A percentile compares a stretch with the other conserved stretches of the same genome.
Evolutionary conservation across 2,113 vertebrate genomes (phyloP).

Genomic region (Nerophis lumbriciformis): DNA sequence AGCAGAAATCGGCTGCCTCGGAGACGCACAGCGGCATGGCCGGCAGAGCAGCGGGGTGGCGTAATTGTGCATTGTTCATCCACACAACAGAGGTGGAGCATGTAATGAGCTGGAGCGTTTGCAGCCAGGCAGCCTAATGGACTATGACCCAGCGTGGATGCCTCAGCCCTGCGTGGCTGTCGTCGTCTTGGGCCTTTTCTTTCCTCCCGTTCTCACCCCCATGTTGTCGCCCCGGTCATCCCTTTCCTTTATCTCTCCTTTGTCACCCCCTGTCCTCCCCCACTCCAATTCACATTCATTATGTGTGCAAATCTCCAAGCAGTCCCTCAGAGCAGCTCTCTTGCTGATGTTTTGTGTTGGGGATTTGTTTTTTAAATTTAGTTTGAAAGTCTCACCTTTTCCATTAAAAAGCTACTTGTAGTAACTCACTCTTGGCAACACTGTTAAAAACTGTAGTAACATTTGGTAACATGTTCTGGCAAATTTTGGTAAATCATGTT

Average conservation of each 20-base stretch:
- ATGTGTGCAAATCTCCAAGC: slow-evolving; percentile 42
- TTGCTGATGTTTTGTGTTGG: too few species aligned
- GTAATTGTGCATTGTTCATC: slow-evolving; percentile 77
- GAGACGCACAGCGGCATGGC: slow-evolving; percentile 49
- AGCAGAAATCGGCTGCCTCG: slow-evolving; percentile 48
- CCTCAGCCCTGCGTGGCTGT: slow-evolving; percentile 48
- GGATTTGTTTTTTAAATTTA: too few species aligned
- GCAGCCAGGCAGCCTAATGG: slow-evolving; percentile 71
- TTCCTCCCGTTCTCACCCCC: slow-evolving; percentile 21
- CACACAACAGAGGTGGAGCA: slow-evolving; percentile 72
- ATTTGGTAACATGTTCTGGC: too few species aligned
- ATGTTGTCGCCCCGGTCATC: slow-evolving; percentile 44
- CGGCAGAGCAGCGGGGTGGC: slow-evolving; percentile 62
- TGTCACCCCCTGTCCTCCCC: slow-evolving; percentile 48
- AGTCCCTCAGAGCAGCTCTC: slow-evolving; percentile 15
- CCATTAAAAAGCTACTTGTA: too few species aligned
- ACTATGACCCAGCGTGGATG: slow-evolving; percentile 64
- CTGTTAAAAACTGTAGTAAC: too few species aligned
- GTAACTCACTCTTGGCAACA: too few species aligned
- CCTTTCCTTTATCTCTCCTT: slow-evolving; percentile 50
- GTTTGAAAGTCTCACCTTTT: too few species aligned
- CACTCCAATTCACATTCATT: slow-evolving; percentile 53
- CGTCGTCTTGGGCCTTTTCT: slow-evolving; percentile 43
- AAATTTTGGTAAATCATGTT: too few species aligned
- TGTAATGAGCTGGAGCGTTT: slow-evolving; percentile 76